These are phyloP conservation scores for Eptatretus burgeri DNA, from an alignment of 2,113 vertebrate species.

Conservation along the genomic window DNA sequence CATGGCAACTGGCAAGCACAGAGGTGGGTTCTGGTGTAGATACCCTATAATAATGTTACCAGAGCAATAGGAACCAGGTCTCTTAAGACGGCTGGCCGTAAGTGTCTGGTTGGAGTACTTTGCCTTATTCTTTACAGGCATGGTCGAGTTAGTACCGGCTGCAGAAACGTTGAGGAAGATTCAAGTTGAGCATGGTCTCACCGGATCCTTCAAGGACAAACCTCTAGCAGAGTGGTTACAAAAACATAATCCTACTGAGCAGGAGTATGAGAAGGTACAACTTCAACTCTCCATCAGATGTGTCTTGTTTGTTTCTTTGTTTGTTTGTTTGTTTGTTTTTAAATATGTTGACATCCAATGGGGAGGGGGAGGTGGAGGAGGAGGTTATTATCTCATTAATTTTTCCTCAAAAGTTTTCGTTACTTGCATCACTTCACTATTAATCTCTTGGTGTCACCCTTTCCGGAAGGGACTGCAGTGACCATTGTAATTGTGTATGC, in stretches of 20 bases:
- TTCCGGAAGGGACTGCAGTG: no score
- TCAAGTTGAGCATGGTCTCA: slow-evolving; percentile 87
- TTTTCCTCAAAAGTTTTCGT: no score
- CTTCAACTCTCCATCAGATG: no score
- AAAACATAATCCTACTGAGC: slow-evolving; percentile 87
- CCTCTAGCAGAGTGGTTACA: slow-evolving; percentile 83
- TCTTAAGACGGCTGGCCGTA: background rate
- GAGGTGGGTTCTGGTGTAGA: slow-evolving; percentile 24
- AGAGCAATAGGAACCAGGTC: no score
- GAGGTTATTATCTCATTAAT: no score
- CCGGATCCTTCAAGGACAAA: slow-evolving; percentile 93
- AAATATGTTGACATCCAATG: no score
- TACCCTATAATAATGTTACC: background rate
- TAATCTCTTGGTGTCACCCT: no score
- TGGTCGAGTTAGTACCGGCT: slow-evolving; percentile 83
- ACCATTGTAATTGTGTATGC: no score
- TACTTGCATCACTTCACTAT: no score
- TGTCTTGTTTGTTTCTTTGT: no score
- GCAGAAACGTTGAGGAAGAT: slow-evolving; percentile 94
- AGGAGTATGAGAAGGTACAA: slow-evolving; percentile 80
- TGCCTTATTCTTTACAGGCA: slow-evolving; percentile 22
- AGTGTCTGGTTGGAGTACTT: background rate
- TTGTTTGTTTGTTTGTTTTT: no score
- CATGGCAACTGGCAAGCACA: slow-evolving; percentile 72
- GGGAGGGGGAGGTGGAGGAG: no score